These are phyloP conservation scores for Rhipidura dahli DNA, from an alignment of 2,113 vertebrate species.

Conservation along the genomic window DNA sequence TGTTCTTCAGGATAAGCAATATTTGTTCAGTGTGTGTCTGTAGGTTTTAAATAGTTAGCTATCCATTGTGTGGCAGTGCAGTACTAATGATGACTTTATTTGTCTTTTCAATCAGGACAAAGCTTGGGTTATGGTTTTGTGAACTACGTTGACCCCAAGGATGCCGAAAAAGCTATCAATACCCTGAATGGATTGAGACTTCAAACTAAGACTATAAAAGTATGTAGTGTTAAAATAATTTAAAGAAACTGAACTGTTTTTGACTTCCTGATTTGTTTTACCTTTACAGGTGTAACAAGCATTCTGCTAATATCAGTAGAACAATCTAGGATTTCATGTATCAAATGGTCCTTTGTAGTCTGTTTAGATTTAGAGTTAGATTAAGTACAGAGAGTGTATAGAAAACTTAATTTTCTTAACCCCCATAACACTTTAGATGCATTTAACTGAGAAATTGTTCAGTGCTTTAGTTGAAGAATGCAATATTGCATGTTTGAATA, in stretches of 20 bases:
- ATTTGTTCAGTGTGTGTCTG: neutral
- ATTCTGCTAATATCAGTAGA: neutral
- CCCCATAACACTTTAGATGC: neutral
- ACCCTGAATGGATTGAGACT: constrained; percentile 97
- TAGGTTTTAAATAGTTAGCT: neutral
- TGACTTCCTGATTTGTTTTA: neutral
- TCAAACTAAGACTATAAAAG: constrained; percentile 99
- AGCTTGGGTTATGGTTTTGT: constrained; percentile 98
- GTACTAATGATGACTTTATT: constrained; percentile 8
- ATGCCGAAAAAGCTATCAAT: constrained; percentile 97
- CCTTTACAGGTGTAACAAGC: neutral
- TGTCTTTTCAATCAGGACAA: constrained; percentile 80
- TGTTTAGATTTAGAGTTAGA: neutral
- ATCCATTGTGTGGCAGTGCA: neutral
- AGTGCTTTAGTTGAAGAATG: neutral
- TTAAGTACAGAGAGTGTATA: neutral
- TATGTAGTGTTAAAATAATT: constrained; percentile 64
- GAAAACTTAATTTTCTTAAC: neutral
- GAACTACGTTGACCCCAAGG: constrained; percentile 96
- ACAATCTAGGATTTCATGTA: neutral
- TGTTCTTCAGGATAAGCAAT: neutral
- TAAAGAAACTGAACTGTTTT: neutral
- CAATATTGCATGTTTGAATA: neutral
- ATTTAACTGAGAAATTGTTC: neutral
- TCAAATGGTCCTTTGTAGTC: neutral